Percentiles rank a stretch among this genome's conserved stretches.
Evolutionary conservation across 2,113 vertebrate genomes (phyloP).

Genomic region (Laterallus jamaicensis): DNA sequence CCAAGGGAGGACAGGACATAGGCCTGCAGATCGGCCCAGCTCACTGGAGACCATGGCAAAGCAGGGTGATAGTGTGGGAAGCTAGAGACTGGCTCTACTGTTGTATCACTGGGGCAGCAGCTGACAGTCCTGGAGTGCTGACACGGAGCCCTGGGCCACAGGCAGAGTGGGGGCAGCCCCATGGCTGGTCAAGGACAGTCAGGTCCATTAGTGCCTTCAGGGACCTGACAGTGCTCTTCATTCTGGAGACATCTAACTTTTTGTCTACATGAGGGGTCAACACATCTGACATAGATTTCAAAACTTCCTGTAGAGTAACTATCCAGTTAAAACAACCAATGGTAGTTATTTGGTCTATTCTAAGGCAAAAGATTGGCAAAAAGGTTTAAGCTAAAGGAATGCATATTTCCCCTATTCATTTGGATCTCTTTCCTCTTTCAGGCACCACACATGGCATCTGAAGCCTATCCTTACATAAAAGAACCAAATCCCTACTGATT

Average conservation of each 20-base stretch:
- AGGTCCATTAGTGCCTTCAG: background rate
- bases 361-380: background rate
- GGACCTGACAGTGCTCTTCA: background rate
- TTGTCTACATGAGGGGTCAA: rapidly evolving
- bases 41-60: background rate
- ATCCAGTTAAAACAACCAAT: background rate
- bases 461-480: background rate
- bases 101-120: rapidly evolving
- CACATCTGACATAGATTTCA: background rate
- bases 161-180: rapidly evolving
- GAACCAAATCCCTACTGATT: background rate
- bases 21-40: no score
- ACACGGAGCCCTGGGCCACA: no score
- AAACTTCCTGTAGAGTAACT: background rate
- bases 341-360: background rate
- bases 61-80: background rate
- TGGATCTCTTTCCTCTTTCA: background rate
- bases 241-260: background rate
- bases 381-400: background rate
- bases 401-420: background rate
- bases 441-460: no score
- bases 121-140: rapidly evolving
- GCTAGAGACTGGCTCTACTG: background rate
- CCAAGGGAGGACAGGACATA: rapidly evolving
- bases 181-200: background rate